Evolutionary conservation across 1,140 invertebrate genomes (phyloP), one percentile per base, ranked within the genome.

Genomic region (Hyles euphorbiae): DNA sequence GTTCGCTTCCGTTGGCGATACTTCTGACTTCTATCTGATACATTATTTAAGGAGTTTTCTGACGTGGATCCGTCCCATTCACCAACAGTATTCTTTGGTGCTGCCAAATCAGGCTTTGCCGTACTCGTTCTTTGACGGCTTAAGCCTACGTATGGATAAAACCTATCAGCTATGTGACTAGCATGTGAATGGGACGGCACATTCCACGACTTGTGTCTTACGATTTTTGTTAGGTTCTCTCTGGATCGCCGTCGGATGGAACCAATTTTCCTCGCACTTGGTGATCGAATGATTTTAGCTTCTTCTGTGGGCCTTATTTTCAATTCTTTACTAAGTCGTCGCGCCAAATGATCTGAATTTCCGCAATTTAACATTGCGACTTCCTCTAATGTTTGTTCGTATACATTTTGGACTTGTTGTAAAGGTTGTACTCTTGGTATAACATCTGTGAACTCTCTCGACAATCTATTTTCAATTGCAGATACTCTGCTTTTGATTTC

Each of bases 201-300:
- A 53, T 88, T 88, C 86, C 86, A 88, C 7, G 86, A 88, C 61
- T 88, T 88, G 58, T 88, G 86, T 22, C 86, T 71, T 6, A 87
- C 83, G 12, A 88, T 84, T 82, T 87, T 88, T 1, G 77, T 84
- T 40, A 84, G 72, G 53, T 88, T 88, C 60, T 88, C 86, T 71
- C 85, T 88, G 0, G 94, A 95, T 52, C 94, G 82, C 45, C 94
- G 89, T 73, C 94, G 85, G 50, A 95, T 91, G 32, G 88, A 93
- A 32, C 94, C 94, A 61, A 96, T 96, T 90, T 94, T 95, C 43
- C 94, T 89, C 32, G 94, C 94, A 77, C 94, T 95, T 1, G 94
- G 95, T 3, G 94, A 95, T 68, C 94, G 87, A 65, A 95, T 94
- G 11, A 95, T 91, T 78, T 93, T 93, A 36, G 92, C 90, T 73